Percentiles rank a stretch among this genome's conserved stretches.
These are phyloP conservation scores for Menidia menidia DNA, from an alignment of 2,797 vertebrate species.

Conservation along the genomic window DNA sequence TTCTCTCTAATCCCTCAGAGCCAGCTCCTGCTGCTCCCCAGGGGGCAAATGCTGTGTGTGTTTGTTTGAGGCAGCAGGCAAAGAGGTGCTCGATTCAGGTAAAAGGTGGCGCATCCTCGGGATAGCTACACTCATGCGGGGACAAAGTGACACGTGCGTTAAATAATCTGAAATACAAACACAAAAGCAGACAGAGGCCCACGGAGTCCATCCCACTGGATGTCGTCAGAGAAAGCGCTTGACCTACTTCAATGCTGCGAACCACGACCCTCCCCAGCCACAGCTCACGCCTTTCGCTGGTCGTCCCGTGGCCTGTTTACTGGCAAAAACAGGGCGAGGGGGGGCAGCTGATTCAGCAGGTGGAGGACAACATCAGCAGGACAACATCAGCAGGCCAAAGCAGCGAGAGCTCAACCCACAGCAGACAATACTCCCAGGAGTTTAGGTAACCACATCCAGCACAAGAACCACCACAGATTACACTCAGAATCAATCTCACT, in stretches of 20 bases:
- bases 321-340: constrained; percentile 42
- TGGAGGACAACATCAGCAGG: constrained; percentile 30
- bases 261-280: constrained; percentile 37
- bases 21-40: constrained; percentile 80
- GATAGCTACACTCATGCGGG: constrained; percentile 46
- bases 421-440: not conserved
- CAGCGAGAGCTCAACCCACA: constrained; percentile 12
- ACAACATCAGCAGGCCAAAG: constrained; percentile 1
- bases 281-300: constrained; percentile 65
- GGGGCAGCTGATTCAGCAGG: constrained; percentile 69
- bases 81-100: constrained; percentile 50
- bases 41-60: constrained; percentile 71
- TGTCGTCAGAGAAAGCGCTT: constrained; percentile 46
- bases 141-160: constrained; percentile 47
- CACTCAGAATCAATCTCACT: no score
- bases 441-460: not conserved
- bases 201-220: constrained; percentile 29
- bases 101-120: constrained; percentile 45
- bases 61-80: constrained; percentile 67
- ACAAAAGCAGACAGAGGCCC: constrained; percentile 24
- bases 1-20: constrained; percentile 83
- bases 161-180: constrained; percentile 46
- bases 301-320: constrained; percentile 59
- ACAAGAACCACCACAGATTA: not conserved
- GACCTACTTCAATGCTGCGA: constrained; percentile 41